phyloP scores from a whole-genome alignment of 2,797 vertebrate genomes.

The Pantherophis vulpinus region DNA sequence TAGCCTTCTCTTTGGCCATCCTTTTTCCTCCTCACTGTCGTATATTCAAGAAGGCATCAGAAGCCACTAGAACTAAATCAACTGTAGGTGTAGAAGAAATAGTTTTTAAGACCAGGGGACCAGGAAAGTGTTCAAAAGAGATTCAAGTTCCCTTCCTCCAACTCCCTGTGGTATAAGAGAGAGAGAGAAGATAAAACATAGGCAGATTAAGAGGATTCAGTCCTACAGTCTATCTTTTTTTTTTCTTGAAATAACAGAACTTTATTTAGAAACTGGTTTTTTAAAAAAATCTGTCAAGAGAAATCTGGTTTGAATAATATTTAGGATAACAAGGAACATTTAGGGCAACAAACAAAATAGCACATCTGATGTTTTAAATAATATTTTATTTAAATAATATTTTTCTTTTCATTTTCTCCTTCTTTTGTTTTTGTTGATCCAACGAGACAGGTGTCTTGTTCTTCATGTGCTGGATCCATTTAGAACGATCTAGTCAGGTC shows the following conservation, averaged over 20 bases:
- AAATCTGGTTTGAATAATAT: background rate
- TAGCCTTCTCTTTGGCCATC: background rate
- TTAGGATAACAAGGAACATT: background rate
- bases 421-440: background rate
- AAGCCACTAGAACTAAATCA: background rate
- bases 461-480: background rate
- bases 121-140: background rate
- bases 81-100: background rate
- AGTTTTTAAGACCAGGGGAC: background rate
- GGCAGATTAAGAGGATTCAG: background rate
- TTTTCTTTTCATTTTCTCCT: background rate
- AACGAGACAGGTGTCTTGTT: background rate
- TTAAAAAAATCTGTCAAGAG: background rate
- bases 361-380: background rate
- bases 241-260: background rate
- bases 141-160: background rate
- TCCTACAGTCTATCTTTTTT: background rate
- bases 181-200: background rate
- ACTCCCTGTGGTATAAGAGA: background rate
- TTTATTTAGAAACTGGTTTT: background rate
- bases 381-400: background rate
- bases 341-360: background rate
- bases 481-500: background rate
- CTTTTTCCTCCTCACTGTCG: background rate
- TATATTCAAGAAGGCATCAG: background rate